phyloP scores from a whole-genome alignment of 2,113 vertebrate genomes.

The Amazona vittata region DNA sequence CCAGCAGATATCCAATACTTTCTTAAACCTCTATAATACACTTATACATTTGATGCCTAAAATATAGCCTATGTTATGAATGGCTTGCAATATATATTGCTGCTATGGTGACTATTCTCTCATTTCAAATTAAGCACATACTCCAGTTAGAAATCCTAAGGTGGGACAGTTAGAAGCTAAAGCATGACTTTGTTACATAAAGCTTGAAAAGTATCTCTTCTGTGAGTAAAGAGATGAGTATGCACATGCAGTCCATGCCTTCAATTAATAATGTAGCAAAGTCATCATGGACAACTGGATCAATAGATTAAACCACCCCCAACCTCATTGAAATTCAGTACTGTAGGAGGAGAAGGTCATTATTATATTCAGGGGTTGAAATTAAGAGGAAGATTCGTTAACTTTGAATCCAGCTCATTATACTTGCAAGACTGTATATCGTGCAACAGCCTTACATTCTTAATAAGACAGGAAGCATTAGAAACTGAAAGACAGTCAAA shows the following conservation, averaged over 20 bases:
- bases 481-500: not conserved
- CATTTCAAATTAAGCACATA: not conserved
- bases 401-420: slow-evolving; percentile 1
- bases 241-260: not conserved
- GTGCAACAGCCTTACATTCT: slow-evolving; percentile 5
- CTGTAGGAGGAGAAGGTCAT: slow-evolving; percentile 33
- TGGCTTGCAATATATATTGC: not conserved
- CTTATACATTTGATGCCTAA: not conserved
- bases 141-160: not conserved
- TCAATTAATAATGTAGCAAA: not conserved
- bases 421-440: not conserved
- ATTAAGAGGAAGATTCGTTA: slow-evolving; percentile 39
- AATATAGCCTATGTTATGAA: not conserved
- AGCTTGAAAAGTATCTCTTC: not conserved
- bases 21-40: not conserved
- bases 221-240: not conserved
- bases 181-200: not conserved
- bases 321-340: not conserved
- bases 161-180: not conserved
- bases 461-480: not conserved
- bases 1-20: not conserved
- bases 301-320: slow-evolving; percentile 26
- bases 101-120: not conserved
- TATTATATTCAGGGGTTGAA: slow-evolving; percentile 26
- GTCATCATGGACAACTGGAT: not conserved